These are phyloP conservation scores for Nixonia krombeini DNA, from an alignment of 1,140 invertebrate genomes.

Conservation along the genomic window DNA sequence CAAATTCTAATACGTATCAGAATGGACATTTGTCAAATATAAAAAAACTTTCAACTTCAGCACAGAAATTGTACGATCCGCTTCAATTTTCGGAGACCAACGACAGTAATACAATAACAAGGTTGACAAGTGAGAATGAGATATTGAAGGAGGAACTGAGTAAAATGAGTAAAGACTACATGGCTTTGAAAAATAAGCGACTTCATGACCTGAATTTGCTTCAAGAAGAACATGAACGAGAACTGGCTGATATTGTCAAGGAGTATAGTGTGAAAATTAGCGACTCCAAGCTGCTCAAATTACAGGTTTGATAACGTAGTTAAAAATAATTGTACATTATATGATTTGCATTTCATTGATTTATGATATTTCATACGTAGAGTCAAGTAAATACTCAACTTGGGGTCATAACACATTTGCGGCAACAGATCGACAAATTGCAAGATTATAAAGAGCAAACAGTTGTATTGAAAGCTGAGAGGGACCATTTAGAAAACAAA, in stretches of 20 bases:
- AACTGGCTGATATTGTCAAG: constrained; percentile 73
- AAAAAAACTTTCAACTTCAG: constrained; percentile 66
- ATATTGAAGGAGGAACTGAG: constrained; percentile 75
- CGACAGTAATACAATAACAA: constrained; percentile 65
- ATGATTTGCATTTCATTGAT: too few relatives aligned
- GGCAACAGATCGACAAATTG: constrained; percentile 70
- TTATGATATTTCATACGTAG: too few relatives aligned
- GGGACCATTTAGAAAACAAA: constrained; percentile 74
- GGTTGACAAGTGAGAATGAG: constrained; percentile 73
- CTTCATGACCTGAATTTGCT: constrained; percentile 83
- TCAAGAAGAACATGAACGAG: constrained; percentile 83
- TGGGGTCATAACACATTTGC: constrained; percentile 73
- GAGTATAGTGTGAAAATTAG: constrained; percentile 68
- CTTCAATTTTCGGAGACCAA: constrained; percentile 69
- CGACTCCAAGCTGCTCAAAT: constrained; percentile 66
- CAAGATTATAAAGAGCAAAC: constrained; percentile 73
- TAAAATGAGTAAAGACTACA: constrained; percentile 77
- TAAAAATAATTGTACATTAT: too few relatives aligned
- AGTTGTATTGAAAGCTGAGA: constrained; percentile 72
- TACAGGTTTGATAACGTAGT: constrained; percentile 64
- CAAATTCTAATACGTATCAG: constrained; percentile 67
- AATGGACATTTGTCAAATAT: constrained; percentile 69
- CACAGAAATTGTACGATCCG: constrained; percentile 68
- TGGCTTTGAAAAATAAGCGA: constrained; percentile 80
- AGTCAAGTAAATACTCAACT: constrained; percentile 71